These are phyloP conservation scores for Rhizoglyphus robini DNA, from an alignment of 1,140 invertebrate genomes.

Conservation along the genomic window DNA sequence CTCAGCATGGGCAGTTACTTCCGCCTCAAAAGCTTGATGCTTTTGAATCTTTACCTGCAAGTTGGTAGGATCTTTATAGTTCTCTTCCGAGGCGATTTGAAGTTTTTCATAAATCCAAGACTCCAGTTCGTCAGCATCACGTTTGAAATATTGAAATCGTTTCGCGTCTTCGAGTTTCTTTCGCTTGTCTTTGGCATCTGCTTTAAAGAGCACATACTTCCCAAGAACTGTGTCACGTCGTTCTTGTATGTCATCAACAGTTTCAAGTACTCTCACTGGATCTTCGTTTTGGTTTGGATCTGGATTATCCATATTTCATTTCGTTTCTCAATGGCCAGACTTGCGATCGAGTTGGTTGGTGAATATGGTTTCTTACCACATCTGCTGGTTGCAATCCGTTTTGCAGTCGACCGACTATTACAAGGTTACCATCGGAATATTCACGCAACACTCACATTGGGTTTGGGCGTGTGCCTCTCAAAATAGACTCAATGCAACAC, in stretches of 20 bases:
- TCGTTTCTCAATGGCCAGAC: no score
- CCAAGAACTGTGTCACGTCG: slow-evolving; percentile 71
- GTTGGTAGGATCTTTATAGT: slow-evolving; percentile 96
- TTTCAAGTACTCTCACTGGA: slow-evolving; percentile 73
- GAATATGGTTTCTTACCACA: no score
- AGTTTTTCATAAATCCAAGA: slow-evolving; percentile 98
- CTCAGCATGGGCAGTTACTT: slow-evolving; percentile 95
- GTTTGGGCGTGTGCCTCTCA: no score
- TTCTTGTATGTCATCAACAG: slow-evolving; percentile 95
- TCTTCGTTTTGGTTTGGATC: neutral
- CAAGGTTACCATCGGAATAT: no score
- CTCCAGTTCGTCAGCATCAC: slow-evolving; percentile 97
- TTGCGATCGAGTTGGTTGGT: no score
- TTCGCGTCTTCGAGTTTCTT: slow-evolving; percentile 93
- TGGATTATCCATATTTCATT: no score
- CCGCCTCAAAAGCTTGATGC: slow-evolving; percentile 98
- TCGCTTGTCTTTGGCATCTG: slow-evolving; percentile 77
- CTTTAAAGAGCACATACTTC: slow-evolving; percentile 86
- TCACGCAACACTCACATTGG: no score
- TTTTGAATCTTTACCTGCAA: slow-evolving; percentile 96
- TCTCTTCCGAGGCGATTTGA: slow-evolving; percentile 97
- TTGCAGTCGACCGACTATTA: no score
- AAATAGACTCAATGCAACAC: no score
- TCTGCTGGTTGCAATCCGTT: no score
- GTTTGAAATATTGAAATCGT: slow-evolving; percentile 92